Evolutionary conservation across 1,140 invertebrate genomes (phyloP).

Genomic region (Cotesia typhae): DNA sequence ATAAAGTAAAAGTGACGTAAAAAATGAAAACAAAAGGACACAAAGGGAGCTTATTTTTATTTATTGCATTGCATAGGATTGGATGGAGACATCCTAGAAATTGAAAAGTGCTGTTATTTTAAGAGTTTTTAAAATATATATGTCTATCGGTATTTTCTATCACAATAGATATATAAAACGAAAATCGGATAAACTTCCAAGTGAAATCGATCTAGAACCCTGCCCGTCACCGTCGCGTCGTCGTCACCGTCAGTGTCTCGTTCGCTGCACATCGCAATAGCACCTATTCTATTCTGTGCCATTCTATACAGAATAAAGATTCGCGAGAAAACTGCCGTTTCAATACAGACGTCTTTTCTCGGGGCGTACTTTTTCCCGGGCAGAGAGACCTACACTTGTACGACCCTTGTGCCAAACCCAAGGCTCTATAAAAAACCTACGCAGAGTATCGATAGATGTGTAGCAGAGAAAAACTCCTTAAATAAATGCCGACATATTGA

Average conservation of each 20-base stretch:
- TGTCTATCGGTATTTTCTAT: slow-evolving; percentile 9
- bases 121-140: slow-evolving; percentile 22
- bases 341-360: slow-evolving; percentile 20
- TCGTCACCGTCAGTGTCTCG: too few relatives aligned
- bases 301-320: slow-evolving; percentile 5
- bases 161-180: slow-evolving; percentile 31
- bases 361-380: neutral
- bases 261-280: too few relatives aligned
- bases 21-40: neutral
- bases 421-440: slow-evolving; percentile 10
- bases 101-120: slow-evolving; percentile 22
- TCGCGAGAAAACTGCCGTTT: slow-evolving; percentile 7
- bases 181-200: slow-evolving; percentile 22
- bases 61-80: too few relatives aligned
- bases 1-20: neutral
- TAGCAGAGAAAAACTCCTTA: neutral
- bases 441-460: neutral
- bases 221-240: neutral
- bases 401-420: slow-evolving; percentile 14
- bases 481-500: slow-evolving; percentile 22
- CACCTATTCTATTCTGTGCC: too few relatives aligned
- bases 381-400: neutral
- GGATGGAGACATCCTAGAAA: neutral
- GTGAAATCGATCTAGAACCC: slow-evolving; percentile 16
- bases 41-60: too few relatives aligned